A percentile compares a stretch with the other conserved stretches of the same genome.
phyloP scores from a whole-genome alignment of 2,888 invertebrate species.

The Villa cingulata region DNA sequence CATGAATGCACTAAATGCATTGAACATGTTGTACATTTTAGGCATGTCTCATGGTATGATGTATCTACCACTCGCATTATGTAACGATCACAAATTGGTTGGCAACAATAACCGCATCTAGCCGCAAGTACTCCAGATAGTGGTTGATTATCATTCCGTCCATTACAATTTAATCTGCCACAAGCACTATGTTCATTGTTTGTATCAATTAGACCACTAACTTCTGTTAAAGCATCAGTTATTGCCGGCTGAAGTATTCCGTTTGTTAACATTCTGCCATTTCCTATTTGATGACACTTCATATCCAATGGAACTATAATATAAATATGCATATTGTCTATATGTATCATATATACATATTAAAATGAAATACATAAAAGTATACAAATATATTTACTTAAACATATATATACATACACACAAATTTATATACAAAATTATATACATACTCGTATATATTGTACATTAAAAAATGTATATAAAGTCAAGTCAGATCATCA shows the following conservation, averaged over 20 bases:
- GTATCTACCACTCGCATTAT: constrained; percentile 59
- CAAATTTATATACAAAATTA: too few relatives aligned
- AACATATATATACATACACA: too few relatives aligned
- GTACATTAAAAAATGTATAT: too few relatives aligned
- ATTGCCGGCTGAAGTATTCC: constrained; percentile 22
- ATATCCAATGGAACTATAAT: constrained; percentile 34
- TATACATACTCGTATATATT: too few relatives aligned
- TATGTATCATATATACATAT: too few relatives aligned
- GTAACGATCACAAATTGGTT: constrained; percentile 60
- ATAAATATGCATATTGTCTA: constrained; percentile 13
- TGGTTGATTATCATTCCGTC: constrained; percentile 9
- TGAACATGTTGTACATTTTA: constrained; percentile 61
- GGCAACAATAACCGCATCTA: constrained; percentile 52
- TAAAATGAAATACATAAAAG: too few relatives aligned
- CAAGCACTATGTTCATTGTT: constrained; percentile 6
- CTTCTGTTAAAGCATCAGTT: constrained; percentile 15
- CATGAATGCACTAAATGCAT: constrained; percentile 58
- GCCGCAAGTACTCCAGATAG: constrained; percentile 13
- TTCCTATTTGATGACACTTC: constrained; percentile 32
- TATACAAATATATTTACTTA: too few relatives aligned
- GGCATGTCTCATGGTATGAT: constrained; percentile 63
- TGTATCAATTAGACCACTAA: constrained; percentile 19
- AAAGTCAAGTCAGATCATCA: too few relatives aligned
- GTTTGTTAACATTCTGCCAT: constrained; percentile 36
- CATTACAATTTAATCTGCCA: constrained; percentile 4